Conservation (phyloP, 2,113 vertebrate species). For the Cottus gobio region DNA sequence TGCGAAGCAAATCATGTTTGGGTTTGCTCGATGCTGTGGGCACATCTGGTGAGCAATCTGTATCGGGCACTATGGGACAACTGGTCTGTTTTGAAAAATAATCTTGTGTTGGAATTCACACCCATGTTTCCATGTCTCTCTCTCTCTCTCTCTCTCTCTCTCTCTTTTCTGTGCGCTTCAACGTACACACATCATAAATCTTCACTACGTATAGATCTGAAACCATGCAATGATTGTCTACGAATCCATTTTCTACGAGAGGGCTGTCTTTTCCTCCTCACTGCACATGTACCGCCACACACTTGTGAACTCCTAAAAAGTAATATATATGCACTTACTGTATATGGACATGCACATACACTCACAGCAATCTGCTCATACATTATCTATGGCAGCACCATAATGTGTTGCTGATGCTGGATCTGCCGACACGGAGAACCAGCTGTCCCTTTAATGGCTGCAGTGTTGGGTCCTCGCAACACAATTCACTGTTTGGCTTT, state of each 20-base stretch:
- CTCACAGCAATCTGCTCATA: conserved; percentile 17
- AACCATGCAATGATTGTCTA: background rate
- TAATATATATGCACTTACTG: background rate
- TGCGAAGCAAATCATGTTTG: conserved; percentile 15
- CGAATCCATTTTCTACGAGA: conserved; percentile 1
- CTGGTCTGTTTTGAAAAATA: conserved; percentile 36
- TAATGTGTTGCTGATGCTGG: conserved; percentile 40
- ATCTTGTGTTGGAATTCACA: conserved; percentile 2
- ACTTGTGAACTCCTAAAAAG: background rate
- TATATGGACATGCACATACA: background rate
- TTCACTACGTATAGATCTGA: background rate
- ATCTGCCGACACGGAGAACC: conserved; percentile 37
- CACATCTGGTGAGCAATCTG: conserved; percentile 29
- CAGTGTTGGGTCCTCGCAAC: conserved; percentile 24
- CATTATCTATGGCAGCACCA: conserved; percentile 39
- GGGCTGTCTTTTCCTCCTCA: background rate
- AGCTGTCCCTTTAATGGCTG: conserved; percentile 50
- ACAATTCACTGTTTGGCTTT: conserved; percentile 36
- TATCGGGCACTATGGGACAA: conserved; percentile 3
- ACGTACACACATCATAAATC: background rate
- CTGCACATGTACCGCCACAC: background rate
- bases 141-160: background rate
- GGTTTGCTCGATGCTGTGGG: conserved; percentile 25
- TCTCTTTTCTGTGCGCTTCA: background rate
- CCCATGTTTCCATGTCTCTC: background rate